Conservation (phyloP, 1,140 invertebrate species). For the Drosophila nikananu region DNA sequence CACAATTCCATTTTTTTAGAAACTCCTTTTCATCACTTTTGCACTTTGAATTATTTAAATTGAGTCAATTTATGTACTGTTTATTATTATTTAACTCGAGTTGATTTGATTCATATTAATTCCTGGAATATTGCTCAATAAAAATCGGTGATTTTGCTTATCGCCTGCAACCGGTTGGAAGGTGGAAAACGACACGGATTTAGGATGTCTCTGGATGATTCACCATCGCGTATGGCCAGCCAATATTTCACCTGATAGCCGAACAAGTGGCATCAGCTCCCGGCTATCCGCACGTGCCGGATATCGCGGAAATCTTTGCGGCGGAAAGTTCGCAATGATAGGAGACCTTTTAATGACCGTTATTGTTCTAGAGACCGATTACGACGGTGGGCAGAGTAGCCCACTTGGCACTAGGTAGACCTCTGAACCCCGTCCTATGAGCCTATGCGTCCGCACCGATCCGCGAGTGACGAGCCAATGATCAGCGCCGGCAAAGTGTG, state of each 20-base stretch:
- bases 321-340: constrained; percentile 25
- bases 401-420: background rate
- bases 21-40: background rate
- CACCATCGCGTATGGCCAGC: constrained; percentile 4
- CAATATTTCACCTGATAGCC: constrained; percentile 40
- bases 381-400: background rate
- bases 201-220: constrained; percentile 44
- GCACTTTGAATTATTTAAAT: background rate
- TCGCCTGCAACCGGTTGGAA: constrained; percentile 37
- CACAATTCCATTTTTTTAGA: background rate
- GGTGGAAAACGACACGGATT: constrained; percentile 36
- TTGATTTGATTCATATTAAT: constrained; percentile 5
- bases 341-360: constrained; percentile 52
- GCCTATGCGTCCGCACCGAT: constrained; percentile 50
- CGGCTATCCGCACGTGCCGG: constrained; percentile 41
- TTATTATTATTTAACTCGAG: background rate
- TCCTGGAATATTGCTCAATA: constrained; percentile 25
- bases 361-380: constrained; percentile 30
- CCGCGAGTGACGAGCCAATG: constrained; percentile 64
- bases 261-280: constrained; percentile 13
- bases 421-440: constrained; percentile 13
- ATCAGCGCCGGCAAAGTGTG: constrained; percentile 49
- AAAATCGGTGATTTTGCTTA: constrained; percentile 8
- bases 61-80: background rate
- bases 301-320: constrained; percentile 49